Evolutionary conservation across 2,888 invertebrate species (phyloP).

Genomic region (Platyscelio sp.): DNA sequence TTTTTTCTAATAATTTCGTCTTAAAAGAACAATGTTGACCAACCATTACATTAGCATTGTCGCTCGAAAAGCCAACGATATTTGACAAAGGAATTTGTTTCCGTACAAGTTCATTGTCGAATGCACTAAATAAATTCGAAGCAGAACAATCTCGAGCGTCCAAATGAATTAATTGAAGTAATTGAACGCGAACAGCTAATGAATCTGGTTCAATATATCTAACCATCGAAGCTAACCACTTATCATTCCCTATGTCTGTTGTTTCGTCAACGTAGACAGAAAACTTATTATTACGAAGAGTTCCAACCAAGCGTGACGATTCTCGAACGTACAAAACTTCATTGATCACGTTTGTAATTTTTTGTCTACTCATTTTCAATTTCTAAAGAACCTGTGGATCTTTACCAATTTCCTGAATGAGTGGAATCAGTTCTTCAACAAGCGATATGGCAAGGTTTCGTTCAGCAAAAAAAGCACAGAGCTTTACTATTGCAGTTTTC

Average conservation of each 20-base stretch:
- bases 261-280: constrained; percentile 39
- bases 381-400: constrained; percentile 1
- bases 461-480: constrained; percentile 26
- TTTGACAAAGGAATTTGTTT: constrained; percentile 24
- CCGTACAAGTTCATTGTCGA: neutral
- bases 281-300: neutral
- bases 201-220: neutral
- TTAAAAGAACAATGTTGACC: neutral
- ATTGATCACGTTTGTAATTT: neutral
- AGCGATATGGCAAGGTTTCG: neutral
- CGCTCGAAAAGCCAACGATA: neutral
- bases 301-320: neutral
- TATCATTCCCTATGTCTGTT: constrained; percentile 17
- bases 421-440: neutral
- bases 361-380: neutral
- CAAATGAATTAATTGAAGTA: constrained; percentile 1
- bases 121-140: neutral
- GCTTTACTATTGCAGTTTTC: neutral
- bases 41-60: neutral
- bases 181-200: neutral
- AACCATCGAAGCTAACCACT: constrained; percentile 24
- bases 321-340: constrained; percentile 20
- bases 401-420: constrained; percentile 13
- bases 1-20: constrained; percentile 13
- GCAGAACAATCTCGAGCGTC: constrained; percentile 24